These are phyloP conservation scores for Psittacula echo DNA, from an alignment of 2,797 vertebrate species.

Conservation along the genomic window DNA sequence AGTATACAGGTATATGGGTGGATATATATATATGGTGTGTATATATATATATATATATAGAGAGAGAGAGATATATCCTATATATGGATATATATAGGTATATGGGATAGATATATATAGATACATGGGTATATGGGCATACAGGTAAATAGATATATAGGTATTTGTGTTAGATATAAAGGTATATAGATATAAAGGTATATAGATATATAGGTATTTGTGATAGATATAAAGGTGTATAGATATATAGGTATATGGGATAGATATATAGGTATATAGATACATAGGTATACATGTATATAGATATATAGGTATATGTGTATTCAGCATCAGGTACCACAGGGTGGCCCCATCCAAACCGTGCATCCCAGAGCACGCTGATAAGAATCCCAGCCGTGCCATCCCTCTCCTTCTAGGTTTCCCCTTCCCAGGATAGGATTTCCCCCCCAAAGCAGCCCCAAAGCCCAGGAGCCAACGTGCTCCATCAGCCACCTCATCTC, in stretches of 20 bases:
- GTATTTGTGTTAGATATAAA: not conserved
- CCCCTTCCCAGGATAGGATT: not conserved
- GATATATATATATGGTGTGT: too few relatives aligned
- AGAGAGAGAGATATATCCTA: too few relatives aligned
- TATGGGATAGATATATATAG: not conserved
- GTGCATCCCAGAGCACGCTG: accelerated
- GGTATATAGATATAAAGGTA: too few relatives aligned
- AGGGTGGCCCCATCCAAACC: accelerated
- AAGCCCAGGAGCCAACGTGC: not conserved
- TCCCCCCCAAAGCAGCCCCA: not conserved
- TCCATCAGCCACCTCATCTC: not conserved
- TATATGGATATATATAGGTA: too few relatives aligned
- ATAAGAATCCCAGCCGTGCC: accelerated
- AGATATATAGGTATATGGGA: not conserved
- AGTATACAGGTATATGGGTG: too few relatives aligned
- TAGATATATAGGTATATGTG: not conserved
- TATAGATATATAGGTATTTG: too few relatives aligned
- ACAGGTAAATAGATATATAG: too few relatives aligned
- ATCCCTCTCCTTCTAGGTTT: accelerated
- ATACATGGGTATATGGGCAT: too few relatives aligned
- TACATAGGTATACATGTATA: too few relatives aligned
- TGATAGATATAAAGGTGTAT: not conserved
- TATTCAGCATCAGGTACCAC: accelerated
- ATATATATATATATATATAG: too few relatives aligned
- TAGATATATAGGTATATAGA: not conserved